phyloP scores from a whole-genome alignment of 2,888 invertebrate genomes.

The Cephus pygmeus region DNA sequence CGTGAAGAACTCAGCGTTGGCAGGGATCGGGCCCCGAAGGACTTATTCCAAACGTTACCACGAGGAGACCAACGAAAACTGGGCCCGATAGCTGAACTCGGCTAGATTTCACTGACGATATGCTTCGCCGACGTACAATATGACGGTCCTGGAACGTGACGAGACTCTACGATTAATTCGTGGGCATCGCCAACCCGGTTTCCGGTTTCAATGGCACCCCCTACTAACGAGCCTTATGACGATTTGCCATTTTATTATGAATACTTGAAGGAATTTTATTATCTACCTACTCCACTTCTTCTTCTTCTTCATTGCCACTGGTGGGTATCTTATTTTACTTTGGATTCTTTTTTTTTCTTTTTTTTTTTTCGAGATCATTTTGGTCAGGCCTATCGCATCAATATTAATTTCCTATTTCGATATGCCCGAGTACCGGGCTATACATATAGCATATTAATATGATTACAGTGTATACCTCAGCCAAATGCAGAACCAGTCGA shows the following conservation, averaged over 20 bases:
- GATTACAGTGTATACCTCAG: neutral
- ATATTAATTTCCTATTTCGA: constrained; percentile 25
- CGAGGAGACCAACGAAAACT: constrained; percentile 18
- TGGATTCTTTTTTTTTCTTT: neutral
- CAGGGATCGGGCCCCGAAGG: constrained; percentile 7
- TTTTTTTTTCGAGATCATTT: neutral
- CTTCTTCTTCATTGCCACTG: neutral
- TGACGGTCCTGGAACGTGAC: constrained; percentile 45
- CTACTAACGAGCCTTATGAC: neutral
- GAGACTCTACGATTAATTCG: constrained; percentile 40
- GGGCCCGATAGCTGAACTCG: constrained; percentile 27
- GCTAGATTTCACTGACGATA: constrained; percentile 30
- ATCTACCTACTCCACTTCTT: neutral
- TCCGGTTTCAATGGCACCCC: constrained; percentile 37
- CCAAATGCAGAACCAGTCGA: constrained; percentile 4
- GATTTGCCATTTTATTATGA: neutral
- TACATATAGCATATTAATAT: constrained; percentile 17
- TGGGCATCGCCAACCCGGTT: constrained; percentile 32
- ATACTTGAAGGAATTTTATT: neutral
- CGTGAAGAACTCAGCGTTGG: constrained; percentile 5
- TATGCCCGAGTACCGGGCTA: constrained; percentile 17
- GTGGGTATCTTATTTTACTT: neutral
- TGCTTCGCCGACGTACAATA: constrained; percentile 26
- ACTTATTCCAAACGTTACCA: neutral
- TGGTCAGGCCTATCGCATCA: constrained; percentile 19